These are phyloP conservation scores for Gibbula magus DNA, from an alignment of 2,888 invertebrate genomes.

Conservation along the genomic window DNA sequence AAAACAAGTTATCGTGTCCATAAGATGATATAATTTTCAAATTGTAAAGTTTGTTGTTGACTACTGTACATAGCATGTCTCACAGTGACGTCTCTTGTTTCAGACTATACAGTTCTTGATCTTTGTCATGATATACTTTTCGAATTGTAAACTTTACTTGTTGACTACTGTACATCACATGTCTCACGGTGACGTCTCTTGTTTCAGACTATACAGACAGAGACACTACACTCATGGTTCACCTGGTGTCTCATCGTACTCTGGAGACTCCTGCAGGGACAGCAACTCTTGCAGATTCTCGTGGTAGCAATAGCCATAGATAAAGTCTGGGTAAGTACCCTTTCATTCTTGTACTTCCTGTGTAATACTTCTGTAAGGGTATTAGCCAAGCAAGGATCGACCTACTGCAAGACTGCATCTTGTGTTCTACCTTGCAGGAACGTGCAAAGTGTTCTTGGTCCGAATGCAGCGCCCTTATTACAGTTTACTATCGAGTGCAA, in stretches of 20 bases:
- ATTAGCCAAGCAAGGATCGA: background rate
- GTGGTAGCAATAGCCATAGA: conserved; percentile 59
- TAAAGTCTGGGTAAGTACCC: conserved; percentile 61
- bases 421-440: background rate
- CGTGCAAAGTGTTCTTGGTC: too few species aligned
- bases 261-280: conserved; percentile 63
- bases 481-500: too few species aligned
- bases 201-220: conserved; percentile 56
- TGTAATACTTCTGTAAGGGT: too few species aligned
- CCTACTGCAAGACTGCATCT: background rate
- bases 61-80: too few species aligned
- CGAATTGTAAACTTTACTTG: background rate
- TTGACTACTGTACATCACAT: background rate
- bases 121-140: background rate
- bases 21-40: too few species aligned
- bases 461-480: too few species aligned
- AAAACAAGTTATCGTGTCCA: too few species aligned
- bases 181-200: background rate
- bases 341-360: background rate
- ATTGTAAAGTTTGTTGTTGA: too few species aligned
- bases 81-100: too few species aligned
- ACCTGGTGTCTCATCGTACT: conserved; percentile 58
- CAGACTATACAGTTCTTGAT: too few species aligned
- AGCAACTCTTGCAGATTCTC: conserved; percentile 58
- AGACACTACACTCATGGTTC: conserved; percentile 54